Evolutionary conservation across 2,113 vertebrate genomes (phyloP).

Genomic region (Progne subis): DNA sequence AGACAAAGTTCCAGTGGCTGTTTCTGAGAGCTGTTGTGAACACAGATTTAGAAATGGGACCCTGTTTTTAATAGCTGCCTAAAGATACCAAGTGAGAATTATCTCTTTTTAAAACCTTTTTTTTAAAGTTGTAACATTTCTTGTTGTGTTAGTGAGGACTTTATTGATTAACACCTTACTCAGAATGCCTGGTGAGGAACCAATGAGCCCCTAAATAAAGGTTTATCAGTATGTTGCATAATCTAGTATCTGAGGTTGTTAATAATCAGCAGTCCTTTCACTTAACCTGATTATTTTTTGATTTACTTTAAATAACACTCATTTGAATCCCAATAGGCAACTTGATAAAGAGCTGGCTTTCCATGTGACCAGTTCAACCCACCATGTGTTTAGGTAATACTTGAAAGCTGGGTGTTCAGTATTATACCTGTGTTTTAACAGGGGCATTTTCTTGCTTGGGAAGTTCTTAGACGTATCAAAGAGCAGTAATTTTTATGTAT

Average conservation of each 20-base stretch:
- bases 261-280: not conserved
- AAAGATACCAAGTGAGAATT: not conserved
- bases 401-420: not conserved
- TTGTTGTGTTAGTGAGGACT: not conserved
- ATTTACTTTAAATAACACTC: not conserved
- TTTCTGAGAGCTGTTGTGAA: not conserved
- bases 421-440: not conserved
- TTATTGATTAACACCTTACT: not conserved
- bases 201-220: not conserved
- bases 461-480: not conserved
- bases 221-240: not conserved
- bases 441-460: not conserved
- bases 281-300: not conserved
- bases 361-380: not conserved
- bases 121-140: not conserved
- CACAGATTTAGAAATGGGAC: not conserved
- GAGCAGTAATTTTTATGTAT: not conserved
- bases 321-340: not conserved
- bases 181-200: not conserved
- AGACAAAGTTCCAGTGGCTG: not conserved
- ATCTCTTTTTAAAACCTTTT: not conserved
- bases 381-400: not conserved
- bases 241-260: not conserved
- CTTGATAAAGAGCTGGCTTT: not conserved
- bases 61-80: not conserved